Evolutionary conservation across 2,113 vertebrate genomes (phyloP), one percentile per base, ranked within the genome.

Genomic region (Lamprotornis superbus): DNA sequence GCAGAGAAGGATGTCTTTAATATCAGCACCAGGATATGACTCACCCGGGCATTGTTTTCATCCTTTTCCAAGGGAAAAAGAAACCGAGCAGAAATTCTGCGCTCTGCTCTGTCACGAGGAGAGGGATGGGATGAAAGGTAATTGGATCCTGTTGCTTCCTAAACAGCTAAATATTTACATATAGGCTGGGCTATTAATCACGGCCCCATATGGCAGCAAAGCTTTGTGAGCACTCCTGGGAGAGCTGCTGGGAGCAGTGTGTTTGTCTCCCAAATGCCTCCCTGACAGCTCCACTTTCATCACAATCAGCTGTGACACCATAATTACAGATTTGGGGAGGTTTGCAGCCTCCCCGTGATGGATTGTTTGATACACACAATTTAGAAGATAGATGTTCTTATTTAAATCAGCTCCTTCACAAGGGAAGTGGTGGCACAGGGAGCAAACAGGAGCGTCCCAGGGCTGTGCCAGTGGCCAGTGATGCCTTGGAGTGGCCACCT

Each of bases 271-370:
- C 74, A 71, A 97, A 96, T 35, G 95, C 91, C 96, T 97, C 83
- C 91, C 94, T 97, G 97, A 97, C 97, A 97, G 95, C 91, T 97
- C 64, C 95, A 63, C 97, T 97, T 97, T 81, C 96, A 97, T 97
- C 96, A 97, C 97, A 97, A 97, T 97, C 96, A 97, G 93, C 95
- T 56, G 83, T 95, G 96, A 97, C 97, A 97, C 95, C 93, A 91
- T 97, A 97, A 97, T 98, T 98, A 97, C 97, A 96, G 95, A 97
- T 97, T 85, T 93, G 90, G 95, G 95, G 97, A 95, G 95, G 89
- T 97, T 96, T 96, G 93, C 94, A 93, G 96, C 87, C 93, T 93
- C 60, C 47, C 22, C 61, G 89, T 97, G 97, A 97, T 96, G 80
- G 97, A 97, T 97, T 94, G 97, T 97, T 98, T 98, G 97, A 96